Base-by-base conservation (phyloP, 30 jellyfish, hydroid and myxozoan genomes). In the Rhopilema esculentum region DNA sequence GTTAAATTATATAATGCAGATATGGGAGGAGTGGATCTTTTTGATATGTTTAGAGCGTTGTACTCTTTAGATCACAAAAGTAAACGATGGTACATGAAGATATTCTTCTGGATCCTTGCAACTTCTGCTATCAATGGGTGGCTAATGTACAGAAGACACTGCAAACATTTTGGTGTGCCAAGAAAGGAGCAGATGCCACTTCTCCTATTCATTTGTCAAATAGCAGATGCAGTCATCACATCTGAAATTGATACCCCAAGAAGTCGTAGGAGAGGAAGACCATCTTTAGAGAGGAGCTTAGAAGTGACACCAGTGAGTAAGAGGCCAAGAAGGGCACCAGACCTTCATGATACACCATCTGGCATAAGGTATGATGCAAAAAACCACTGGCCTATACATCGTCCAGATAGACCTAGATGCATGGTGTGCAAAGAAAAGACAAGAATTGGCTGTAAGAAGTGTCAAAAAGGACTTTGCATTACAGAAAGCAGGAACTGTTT, bases 1-100 rank as follows among this genome's bases (percentile, higher is more conserved):
- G 86, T 75, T 20, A n/a, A 75, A 26, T 8, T 48, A 30, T 75
- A 75, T 49, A 75, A n/a, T n/a, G n/a, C n/a, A n/a, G n/a, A n/a
- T n/a, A n/a, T n/a, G n/a, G n/a, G n/a, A n/a, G n/a, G n/a, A 75
- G 83, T 72, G 20, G 83, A 23, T 26, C 72, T 72, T 12, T 72
- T 72, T 40, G 86, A 49, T 50, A 49, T 75, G 86, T 40, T 75
- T 25, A 31, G 21, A 6, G 73, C 86, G 21, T 33, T 75, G n/a
- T 75, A 49, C 28, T 6, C 79, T 9, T 16, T 75, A 28, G 32
- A 75, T 31, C 86, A 75, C 79, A 75, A 29, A 33, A 49, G 86
- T 49, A 49, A 48, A 29, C 32, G 30, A 26, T 30, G 86, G 57
- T 75, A 75, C 79, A 27, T 75, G 78, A 75, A 49, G 79, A 75